Percentiles rank a stretch among this genome's conserved stretches.
Evolutionary conservation across 2,113 vertebrate genomes (phyloP).

Genomic region (Rhabdomys dilectus): DNA sequence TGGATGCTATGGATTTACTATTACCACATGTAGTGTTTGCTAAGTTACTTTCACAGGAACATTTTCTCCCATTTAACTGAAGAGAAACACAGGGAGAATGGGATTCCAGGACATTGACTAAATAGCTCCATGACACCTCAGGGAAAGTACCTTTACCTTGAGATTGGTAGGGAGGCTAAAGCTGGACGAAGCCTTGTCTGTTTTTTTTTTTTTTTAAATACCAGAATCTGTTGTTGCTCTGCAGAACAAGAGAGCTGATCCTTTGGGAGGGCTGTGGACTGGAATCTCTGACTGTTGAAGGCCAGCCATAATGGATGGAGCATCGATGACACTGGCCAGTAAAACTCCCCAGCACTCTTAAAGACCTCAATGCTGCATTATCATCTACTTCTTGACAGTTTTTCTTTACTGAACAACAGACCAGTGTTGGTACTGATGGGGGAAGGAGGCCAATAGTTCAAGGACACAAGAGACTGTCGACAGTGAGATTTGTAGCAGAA

Average conservation of each 20-base stretch:
- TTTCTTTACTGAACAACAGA: constrained; percentile 42
- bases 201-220: background rate
- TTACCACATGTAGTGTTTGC: background rate
- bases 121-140: background rate
- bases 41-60: constrained; percentile 41
- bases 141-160: background rate
- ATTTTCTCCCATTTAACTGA: background rate
- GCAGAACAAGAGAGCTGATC: background rate
- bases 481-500: constrained; percentile 6
- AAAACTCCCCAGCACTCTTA: background rate
- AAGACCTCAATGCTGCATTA: background rate
- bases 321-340: background rate
- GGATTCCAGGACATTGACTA: background rate
- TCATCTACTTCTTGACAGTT: constrained; percentile 33
- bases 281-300: background rate
- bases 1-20: constrained; percentile 15
- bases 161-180: background rate
- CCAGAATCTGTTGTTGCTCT: constrained; percentile 12
- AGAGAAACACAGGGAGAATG: constrained; percentile 21
- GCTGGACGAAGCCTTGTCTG: background rate
- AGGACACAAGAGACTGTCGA: constrained; percentile 37
- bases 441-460: constrained; percentile 16
- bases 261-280: background rate
- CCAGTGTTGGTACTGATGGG: background rate
- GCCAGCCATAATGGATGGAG: background rate